Percentiles rank a stretch among this genome's conserved stretches.
Conservation (phyloP, 2,888 invertebrate genomes). For the Craniophora ligustri region DNA sequence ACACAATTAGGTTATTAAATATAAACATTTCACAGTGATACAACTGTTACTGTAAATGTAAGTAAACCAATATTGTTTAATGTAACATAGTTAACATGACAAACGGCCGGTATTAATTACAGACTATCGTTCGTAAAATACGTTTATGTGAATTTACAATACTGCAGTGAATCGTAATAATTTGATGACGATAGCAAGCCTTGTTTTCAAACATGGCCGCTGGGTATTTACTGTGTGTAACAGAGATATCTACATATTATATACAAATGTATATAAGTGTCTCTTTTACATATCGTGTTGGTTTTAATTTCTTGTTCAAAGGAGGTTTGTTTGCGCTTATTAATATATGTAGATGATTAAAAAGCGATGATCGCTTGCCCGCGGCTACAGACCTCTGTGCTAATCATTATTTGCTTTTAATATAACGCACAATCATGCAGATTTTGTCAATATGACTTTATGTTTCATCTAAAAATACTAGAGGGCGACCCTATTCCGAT, state of each 20-base stretch:
- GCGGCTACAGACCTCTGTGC: too few relatives aligned
- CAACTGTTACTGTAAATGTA: slow-evolving; percentile 3
- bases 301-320: not conserved
- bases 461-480: too few relatives aligned
- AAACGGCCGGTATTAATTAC: slow-evolving; percentile 34
- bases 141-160: slow-evolving; percentile 34
- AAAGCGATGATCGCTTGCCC: too few relatives aligned
- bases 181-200: slow-evolving; percentile 22
- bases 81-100: slow-evolving; percentile 14
- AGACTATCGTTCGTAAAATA: slow-evolving; percentile 6
- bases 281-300: too few relatives aligned
- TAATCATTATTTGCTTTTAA: too few relatives aligned
- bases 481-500: too few relatives aligned
- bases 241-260: too few relatives aligned
- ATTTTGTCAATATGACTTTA: too few relatives aligned
- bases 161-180: slow-evolving; percentile 20
- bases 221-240: slow-evolving; percentile 5
- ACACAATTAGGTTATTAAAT: not conserved
- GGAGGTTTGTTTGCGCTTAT: not conserved
- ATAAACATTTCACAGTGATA: not conserved
- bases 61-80: slow-evolving; percentile 12
- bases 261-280: too few relatives aligned
- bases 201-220: slow-evolving; percentile 16
- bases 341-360: too few relatives aligned
- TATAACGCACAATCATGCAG: too few relatives aligned